phyloP scores from a whole-genome alignment of 2,797 vertebrate genomes.

The Protonibea diacanthus region DNA sequence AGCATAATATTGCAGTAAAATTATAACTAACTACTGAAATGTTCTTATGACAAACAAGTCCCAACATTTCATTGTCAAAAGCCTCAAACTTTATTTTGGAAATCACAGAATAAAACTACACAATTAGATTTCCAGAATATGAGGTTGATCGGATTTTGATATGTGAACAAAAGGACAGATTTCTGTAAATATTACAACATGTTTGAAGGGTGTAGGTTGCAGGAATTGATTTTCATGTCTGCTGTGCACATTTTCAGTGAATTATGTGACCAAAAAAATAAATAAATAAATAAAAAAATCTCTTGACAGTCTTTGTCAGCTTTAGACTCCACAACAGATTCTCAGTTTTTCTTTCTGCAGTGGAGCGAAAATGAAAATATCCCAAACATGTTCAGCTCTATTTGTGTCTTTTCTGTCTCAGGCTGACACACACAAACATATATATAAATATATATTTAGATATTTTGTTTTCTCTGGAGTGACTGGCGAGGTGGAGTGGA shows the following conservation, averaged over 20 bases:
- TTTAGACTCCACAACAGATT: background rate
- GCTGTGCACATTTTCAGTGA: background rate
- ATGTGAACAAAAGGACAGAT: background rate
- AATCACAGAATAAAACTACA: too few relatives aligned
- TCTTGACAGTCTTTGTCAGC: background rate
- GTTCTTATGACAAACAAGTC: background rate
- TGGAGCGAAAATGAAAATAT: background rate
- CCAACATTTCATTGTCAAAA: too few relatives aligned
- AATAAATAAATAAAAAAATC: background rate
- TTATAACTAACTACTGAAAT: background rate
- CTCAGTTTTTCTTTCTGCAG: background rate
- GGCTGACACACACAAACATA: background rate
- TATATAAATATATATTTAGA: too few relatives aligned
- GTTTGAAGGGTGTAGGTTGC: background rate
- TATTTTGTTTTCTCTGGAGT: conserved; percentile 33
- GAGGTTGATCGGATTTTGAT: background rate
- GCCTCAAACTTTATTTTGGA: too few relatives aligned
- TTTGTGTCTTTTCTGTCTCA: conserved; percentile 3
- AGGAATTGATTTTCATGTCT: background rate
- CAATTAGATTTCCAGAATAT: background rate
- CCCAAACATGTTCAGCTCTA: background rate
- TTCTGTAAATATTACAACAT: background rate
- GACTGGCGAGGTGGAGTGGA: conserved; percentile 29
- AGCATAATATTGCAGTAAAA: background rate
- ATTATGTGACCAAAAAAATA: background rate